phyloP scores from a whole-genome alignment of 2,797 vertebrate species.

The Bucorvus abyssinicus region DNA sequence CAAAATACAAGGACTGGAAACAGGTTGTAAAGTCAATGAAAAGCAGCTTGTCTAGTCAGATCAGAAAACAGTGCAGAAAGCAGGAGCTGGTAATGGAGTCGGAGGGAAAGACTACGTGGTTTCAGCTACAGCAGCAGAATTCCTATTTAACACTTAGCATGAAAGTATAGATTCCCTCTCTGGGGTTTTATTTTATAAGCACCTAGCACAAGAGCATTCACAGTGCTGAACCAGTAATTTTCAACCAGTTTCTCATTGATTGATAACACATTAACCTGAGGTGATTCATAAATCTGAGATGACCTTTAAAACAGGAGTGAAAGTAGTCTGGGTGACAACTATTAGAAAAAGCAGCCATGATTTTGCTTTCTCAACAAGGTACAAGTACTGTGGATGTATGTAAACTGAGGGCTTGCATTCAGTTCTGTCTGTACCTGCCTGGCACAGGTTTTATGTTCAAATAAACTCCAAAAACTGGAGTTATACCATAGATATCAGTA shows the following conservation, averaged over 20 bases:
- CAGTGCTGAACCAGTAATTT: neutral
- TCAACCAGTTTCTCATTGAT: neutral
- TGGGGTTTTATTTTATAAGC: neutral
- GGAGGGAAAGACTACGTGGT: neutral
- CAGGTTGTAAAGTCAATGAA: neutral
- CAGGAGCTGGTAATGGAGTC: neutral
- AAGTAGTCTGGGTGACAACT: neutral
- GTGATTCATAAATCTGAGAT: neutral
- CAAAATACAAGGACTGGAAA: neutral
- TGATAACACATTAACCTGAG: constrained; percentile 10
- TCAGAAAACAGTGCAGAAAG: neutral
- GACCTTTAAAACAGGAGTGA: neutral
- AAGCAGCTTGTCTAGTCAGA: neutral
- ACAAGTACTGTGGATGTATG: neutral
- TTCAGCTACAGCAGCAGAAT: neutral
- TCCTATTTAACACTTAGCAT: neutral
- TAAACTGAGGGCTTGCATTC: neutral
- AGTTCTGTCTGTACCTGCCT: neutral
- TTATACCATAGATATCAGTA: neutral
- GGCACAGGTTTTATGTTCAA: neutral
- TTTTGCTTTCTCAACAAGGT: neutral
- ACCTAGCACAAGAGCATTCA: neutral
- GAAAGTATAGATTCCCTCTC: neutral
- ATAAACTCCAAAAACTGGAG: neutral
- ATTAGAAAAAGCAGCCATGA: neutral